Evolutionary conservation across 2,888 invertebrate species (phyloP), one percentile per base, ranked within the genome.

Genomic region (Pollenia labialis): DNA sequence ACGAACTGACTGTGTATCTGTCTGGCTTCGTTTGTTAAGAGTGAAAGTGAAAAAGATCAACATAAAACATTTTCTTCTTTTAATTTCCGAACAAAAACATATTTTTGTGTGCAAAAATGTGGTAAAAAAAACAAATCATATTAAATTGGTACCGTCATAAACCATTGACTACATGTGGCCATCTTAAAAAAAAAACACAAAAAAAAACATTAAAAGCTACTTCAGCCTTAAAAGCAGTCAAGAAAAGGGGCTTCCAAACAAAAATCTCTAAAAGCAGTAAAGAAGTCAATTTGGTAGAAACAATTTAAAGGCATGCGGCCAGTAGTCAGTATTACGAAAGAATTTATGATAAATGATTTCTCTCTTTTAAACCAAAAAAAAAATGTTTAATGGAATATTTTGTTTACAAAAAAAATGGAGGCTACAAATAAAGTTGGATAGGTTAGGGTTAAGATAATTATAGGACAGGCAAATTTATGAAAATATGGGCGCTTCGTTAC

Each of bases 101-200:
- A 4, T 64, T 68, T 74, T 66, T 42, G 56, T 66, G 14, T 60
- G 68, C 62, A 81, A 58, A 74, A 81, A 46, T 18, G 60, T 18
- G 23, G 11, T 18, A 76, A 54, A n/a, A 18, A 52, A 79, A 50
- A 58, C 58, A 52, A 64, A 71, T 60, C 32, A 74, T 80, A 80
- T 83, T 83, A 86, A 83, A 83, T 80, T 83, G 79, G 64, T 80
- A 83, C 79, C 86, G 56, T 80, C 83, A 83, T 82, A 83, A 86
- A 86, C 48, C 79, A 80, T 83, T 66, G 77, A 77, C 77, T 64
- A 40, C 86, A 83, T 83, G 83, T 72, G 83, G 76, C 60, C 74
- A 74, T 32, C 50, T 23, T 23, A 75, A 79, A 79, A 23, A 23
- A 23, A 23, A 18, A 18, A n/a, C n/a, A n/a, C n/a, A n/a, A 18